Conservation (phyloP, 1,140 invertebrate species). For the Planococcus citri region DNA sequence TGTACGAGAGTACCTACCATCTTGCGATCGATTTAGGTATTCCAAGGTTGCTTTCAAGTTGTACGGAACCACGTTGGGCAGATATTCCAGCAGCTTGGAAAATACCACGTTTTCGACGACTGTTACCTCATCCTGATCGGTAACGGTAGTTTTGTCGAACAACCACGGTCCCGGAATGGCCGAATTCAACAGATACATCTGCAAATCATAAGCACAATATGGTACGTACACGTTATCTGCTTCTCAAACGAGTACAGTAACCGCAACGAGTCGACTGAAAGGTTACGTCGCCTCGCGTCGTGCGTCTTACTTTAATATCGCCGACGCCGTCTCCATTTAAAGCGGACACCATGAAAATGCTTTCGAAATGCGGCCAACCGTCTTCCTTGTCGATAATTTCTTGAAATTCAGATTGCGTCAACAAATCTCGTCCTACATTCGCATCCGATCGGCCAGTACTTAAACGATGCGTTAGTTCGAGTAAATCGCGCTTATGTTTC, state of each 20-base stretch:
- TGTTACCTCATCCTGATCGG: constrained; percentile 52
- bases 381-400: constrained; percentile 22
- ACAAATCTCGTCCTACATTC: not conserved
- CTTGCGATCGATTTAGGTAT: constrained; percentile 46
- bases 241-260: not conserved
- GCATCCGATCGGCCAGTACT: constrained; percentile 36
- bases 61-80: constrained; percentile 74
- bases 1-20: constrained; percentile 32
- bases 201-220: constrained; percentile 28
- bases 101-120: constrained; percentile 58
- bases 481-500: constrained; percentile 57
- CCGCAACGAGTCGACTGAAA: not conserved
- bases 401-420: not conserved
- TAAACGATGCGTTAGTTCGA: constrained; percentile 53
- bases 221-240: not conserved
- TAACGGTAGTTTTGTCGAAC: constrained; percentile 49
- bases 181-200: constrained; percentile 55
- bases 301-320: constrained; percentile 50
- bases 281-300: no score
- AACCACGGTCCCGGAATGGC: constrained; percentile 52
- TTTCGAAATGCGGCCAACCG: constrained; percentile 61
- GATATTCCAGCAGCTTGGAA: constrained; percentile 63
- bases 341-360: constrained; percentile 83
- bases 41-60: constrained; percentile 49
- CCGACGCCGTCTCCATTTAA: constrained; percentile 61